Evolutionary conservation across 2,888 invertebrate species (phyloP), one percentile per base, ranked within the genome.

Genomic region (Drosophila borealis): DNA sequence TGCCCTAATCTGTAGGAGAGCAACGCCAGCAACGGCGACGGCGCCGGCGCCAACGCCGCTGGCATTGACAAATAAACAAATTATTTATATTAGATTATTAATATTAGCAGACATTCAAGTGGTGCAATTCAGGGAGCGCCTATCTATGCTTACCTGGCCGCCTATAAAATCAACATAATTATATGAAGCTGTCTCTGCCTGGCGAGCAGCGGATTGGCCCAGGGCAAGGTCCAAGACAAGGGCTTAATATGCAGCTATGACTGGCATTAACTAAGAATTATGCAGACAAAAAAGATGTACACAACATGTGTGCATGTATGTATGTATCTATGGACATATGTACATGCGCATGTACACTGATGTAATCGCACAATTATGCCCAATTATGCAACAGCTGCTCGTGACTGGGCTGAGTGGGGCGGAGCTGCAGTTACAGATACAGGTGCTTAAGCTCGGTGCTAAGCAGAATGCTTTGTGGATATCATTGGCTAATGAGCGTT

Each of bases 21-120:
- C 63, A 71, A 51, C 64, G 39, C 61, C 49, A 42, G 53, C 54
- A 29, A 50, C 44, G 37, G 33, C 33, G 33, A 48, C 44, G 33
- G 63, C 73, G 80, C 68, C 79, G 74, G 59, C 56, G 82, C 73
- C 81, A 75, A 56, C 54, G 82, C 73, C 79, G 46, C 48, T 87
- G 85, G 70, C 79, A 76, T 67, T 81, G 74, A 84, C 88, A 87
- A 83, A 83, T 87, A 78, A 78, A 87, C 86, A 87, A 84, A 81
- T 81, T 84, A 72, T 79, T 80, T 86, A 72, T 82, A 87, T 82
- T 80, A 75, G 69, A 82, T 78, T 79, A 84, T 83, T 73, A 78
- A 72, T 65, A 72, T 72, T 60, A 49, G 33, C 14, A 37, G 4
- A 37, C 37, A 49, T 33, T 54, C 62, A 46, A 36, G 63, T 17